These are phyloP conservation scores for Eupeodes latifasciatus DNA, from an alignment of 2,888 invertebrate genomes.

Conservation along the genomic window DNA sequence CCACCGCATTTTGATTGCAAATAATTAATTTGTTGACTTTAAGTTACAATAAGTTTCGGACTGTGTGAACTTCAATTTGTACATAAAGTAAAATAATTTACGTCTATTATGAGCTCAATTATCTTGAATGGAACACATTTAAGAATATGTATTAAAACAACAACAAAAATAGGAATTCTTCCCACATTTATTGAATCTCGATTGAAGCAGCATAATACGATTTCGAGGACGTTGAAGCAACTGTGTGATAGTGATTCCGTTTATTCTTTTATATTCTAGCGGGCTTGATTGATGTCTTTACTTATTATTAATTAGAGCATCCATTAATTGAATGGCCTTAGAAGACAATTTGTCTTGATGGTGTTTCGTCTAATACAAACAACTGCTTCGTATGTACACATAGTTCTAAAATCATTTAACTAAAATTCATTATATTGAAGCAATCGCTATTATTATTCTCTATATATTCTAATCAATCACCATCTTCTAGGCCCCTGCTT, in stretches of 20 bases:
- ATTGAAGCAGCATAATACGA: background rate
- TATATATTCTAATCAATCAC: slow-evolving; percentile 31
- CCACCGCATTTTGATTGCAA: slow-evolving; percentile 17
- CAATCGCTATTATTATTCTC: background rate
- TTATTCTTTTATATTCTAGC: slow-evolving; percentile 5
- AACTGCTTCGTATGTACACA: background rate
- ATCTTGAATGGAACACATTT: background rate
- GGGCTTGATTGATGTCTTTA: slow-evolving; percentile 28
- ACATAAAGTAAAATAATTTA: background rate
- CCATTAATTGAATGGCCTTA: slow-evolving; percentile 32
- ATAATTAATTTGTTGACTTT: too few species aligned
- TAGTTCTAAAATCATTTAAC: slow-evolving; percentile 34
- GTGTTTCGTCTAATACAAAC: slow-evolving; percentile 19
- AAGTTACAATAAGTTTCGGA: background rate
- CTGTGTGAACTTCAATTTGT: background rate
- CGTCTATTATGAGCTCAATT: background rate
- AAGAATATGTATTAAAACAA: background rate
- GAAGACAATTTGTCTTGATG: slow-evolving; percentile 24
- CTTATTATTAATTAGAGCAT: slow-evolving; percentile 35
- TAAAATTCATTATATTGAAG: background rate
- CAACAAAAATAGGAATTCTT: background rate
- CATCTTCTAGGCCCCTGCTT: background rate
- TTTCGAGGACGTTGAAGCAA: background rate
- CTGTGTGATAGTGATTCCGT: background rate
- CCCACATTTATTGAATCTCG: background rate